phyloP scores from a whole-genome alignment of 2,888 invertebrate genomes.

The Punctoribates punctum region DNA sequence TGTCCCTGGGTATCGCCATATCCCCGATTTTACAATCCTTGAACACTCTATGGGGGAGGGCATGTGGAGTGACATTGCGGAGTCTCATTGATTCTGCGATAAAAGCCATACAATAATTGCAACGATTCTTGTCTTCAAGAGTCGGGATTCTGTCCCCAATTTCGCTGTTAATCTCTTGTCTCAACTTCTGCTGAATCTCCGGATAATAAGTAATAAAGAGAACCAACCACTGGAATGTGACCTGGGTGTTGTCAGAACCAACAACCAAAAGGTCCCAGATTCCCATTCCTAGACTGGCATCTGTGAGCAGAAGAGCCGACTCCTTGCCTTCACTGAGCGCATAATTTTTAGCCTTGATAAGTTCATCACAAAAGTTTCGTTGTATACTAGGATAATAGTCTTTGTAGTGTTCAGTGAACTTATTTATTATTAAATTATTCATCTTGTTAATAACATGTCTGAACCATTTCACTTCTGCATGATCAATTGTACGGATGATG shows the following conservation, averaged over 20 bases:
- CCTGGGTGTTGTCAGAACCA: background rate
- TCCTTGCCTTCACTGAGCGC: background rate
- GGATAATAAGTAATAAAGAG: background rate
- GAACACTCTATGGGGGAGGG: background rate
- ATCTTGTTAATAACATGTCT: too few species aligned
- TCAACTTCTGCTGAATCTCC: background rate
- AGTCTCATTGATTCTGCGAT: conserved; percentile 16
- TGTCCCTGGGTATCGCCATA: background rate
- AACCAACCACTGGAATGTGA: background rate
- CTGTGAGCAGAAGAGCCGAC: background rate
- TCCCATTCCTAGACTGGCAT: background rate
- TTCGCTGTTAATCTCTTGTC: conserved; percentile 4
- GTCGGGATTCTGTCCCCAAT: background rate
- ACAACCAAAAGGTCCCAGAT: background rate
- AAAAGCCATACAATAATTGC: conserved; percentile 6
- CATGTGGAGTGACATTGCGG: background rate
- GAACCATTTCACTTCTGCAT: too few species aligned
- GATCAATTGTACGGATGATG: too few species aligned
- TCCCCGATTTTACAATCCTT: background rate
- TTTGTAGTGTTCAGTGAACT: background rate
- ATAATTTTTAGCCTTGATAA: conserved; percentile 3
- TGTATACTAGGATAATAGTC: background rate
- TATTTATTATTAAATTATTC: too few species aligned
- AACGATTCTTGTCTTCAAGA: conserved; percentile 1
- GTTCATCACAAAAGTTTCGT: conserved; percentile 9